phyloP scores from a whole-genome alignment of 2,113 vertebrate genomes.

The Dromas ardeola region DNA sequence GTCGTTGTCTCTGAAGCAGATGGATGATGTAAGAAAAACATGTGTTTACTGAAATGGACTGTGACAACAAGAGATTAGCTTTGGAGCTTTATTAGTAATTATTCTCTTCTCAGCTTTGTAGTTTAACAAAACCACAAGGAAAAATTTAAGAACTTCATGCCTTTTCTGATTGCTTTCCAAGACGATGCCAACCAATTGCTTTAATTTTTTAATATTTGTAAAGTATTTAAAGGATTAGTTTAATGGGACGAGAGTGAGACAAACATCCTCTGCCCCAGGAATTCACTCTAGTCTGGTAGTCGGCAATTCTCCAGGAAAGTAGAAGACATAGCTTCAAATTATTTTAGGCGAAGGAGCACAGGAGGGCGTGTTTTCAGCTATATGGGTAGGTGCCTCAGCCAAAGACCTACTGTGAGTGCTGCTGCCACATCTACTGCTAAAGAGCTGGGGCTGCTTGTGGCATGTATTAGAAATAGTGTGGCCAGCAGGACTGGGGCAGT shows the following conservation, averaged over 20 bases:
- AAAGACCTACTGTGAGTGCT: neutral
- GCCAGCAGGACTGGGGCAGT: too few relatives aligned
- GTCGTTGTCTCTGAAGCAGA: neutral
- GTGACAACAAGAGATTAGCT: neutral
- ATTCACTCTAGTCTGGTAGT: neutral
- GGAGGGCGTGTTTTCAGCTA: neutral
- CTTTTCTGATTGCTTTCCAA: neutral
- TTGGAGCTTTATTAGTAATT: neutral
- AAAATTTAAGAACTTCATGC: neutral
- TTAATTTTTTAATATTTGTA: neutral
- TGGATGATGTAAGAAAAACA: neutral
- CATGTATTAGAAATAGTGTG: too few relatives aligned
- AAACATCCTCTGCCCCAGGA: neutral
- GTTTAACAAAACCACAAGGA: neutral
- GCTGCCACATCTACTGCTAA: neutral
- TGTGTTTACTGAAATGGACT: neutral
- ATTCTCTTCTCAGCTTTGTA: neutral
- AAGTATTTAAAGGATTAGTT: neutral
- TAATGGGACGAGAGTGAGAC: neutral
- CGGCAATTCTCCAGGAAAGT: neutral
- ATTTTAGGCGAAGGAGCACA: neutral
- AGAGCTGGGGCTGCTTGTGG: neutral
- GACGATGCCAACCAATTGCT: neutral
- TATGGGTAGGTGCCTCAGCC: neutral
- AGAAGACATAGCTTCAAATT: neutral